Conservation (phyloP, 2,888 invertebrate species). For the Odontothrips loti region DNA sequence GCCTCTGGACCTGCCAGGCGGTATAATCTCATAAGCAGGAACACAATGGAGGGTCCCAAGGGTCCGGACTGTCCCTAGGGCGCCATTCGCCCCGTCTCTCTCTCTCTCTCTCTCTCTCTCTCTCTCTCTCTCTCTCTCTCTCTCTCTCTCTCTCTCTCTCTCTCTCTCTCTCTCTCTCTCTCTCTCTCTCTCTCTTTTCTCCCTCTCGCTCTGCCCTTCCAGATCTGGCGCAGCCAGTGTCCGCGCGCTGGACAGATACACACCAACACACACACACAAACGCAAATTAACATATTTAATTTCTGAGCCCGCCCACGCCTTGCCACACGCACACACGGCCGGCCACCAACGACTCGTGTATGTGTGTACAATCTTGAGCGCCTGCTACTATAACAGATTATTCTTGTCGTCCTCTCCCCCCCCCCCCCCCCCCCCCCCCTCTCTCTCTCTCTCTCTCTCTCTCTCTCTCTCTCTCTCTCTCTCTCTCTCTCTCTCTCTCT, state of each 20-base stretch:
- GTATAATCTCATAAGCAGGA: slow-evolving; percentile 8
- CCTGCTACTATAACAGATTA: slow-evolving; percentile 21
- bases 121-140: too few species aligned
- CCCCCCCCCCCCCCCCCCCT: too few species aligned
- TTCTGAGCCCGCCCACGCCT: slow-evolving; percentile 14
- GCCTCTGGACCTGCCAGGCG: not conserved
- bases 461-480: too few species aligned
- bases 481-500: too few species aligned
- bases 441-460: too few species aligned
- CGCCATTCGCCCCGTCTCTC: not conserved
- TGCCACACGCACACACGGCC: not conserved
- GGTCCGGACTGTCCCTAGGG: not conserved
- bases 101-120: too few species aligned
- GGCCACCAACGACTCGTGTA: not conserved
- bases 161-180: too few species aligned
- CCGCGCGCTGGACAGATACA: not conserved
- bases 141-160: too few species aligned
- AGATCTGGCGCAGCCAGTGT: too few species aligned
- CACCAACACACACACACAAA: slow-evolving; percentile 9
- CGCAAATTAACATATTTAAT: slow-evolving; percentile 24
- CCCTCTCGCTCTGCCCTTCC: too few species aligned
- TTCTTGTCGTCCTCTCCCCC: not conserved
- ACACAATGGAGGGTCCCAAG: not conserved
- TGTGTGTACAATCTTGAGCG: slow-evolving; percentile 10
- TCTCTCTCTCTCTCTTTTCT: too few species aligned